Base-by-base conservation (phyloP, 2,113 vertebrate species). In the Australoheros scitulus region DNA sequence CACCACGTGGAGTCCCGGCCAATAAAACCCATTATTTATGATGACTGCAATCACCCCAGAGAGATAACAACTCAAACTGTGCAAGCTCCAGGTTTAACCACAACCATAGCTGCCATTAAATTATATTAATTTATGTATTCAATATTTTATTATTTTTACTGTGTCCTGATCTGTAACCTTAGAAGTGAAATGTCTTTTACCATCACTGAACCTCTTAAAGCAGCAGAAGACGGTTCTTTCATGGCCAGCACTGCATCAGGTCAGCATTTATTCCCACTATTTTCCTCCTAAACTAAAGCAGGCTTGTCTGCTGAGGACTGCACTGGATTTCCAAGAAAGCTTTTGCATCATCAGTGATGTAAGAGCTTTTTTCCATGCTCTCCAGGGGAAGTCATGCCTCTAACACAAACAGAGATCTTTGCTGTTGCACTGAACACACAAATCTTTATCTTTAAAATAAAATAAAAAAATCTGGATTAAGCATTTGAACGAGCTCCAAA, bases 331-430 rank as follows among this genome's bases (percentile, higher is more conserved):
- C 77, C 57, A 15, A 72, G 80, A 79, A 80, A 68, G 43, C 52
- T 38, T 83, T 55, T 84, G 41, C 91, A 86, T 86, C 88, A 87
- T 72, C 70, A 47, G 5, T 92, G 76, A 93, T 55, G 81, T 47
- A 59, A 82, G 64, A 77, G 1, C 26, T 7, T 26, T 74, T 50
- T 80, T 83, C 77, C 6, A 14, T 11, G 24, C 76, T 81, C 87
- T 76, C 60, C 59, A 18, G 80, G 80, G 83, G 78, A 77, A n/a
- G 22, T 29, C 60, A 17, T 36, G 32, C 24, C 43, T 50, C 15
- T 17, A 50, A 50, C 34, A 57, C 24, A 43, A 34, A 64, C 76
- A 34, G 43, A 43, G 13, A 2, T 34, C 7, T 80, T 50, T 43
- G 14, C 55, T 72, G 41, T 61, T 56, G 22, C 43, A 58, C 14